These are phyloP conservation scores for Mythimna loreyi DNA, from an alignment of 2,888 invertebrate species.

Conservation along the genomic window DNA sequence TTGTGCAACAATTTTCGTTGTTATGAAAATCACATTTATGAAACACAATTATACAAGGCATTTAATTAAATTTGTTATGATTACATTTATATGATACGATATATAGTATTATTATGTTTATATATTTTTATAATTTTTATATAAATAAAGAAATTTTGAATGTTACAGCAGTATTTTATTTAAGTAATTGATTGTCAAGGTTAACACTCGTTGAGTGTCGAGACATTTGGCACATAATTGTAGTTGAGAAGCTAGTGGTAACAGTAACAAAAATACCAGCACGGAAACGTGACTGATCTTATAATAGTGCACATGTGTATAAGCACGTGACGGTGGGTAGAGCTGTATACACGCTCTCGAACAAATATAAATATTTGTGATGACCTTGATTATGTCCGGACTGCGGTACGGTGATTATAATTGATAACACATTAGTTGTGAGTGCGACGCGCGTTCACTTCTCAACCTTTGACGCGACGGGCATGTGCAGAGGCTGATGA, in stretches of 20 bases:
- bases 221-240: slow-evolving; percentile 36
- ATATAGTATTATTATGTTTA: slow-evolving; percentile 33
- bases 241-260: slow-evolving; percentile 7
- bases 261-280: slow-evolving; percentile 24
- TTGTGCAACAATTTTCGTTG: not conserved
- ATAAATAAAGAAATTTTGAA: slow-evolving; percentile 47
- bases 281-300: slow-evolving; percentile 26
- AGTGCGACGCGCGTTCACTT: slow-evolving; percentile 55
- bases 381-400: slow-evolving; percentile 46
- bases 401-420: slow-evolving; percentile 16
- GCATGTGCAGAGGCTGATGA: slow-evolving; percentile 77
- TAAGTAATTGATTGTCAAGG: not conserved
- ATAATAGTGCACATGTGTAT: slow-evolving; percentile 31
- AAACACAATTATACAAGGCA: slow-evolving; percentile 13
- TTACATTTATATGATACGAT: slow-evolving; percentile 30
- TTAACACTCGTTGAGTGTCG: not conserved
- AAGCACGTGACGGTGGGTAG: slow-evolving; percentile 39
- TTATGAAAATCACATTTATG: slow-evolving; percentile 25
- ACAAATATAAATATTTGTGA: slow-evolving; percentile 33
- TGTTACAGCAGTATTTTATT: slow-evolving; percentile 28
- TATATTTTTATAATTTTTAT: slow-evolving; percentile 49
- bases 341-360: slow-evolving; percentile 8
- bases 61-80: slow-evolving; percentile 45
- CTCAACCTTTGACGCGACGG: slow-evolving; percentile 80
- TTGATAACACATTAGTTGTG: slow-evolving; percentile 32